Conservation (phyloP, 2,113 vertebrate species). For the Eulemur rufifrons region DNA sequence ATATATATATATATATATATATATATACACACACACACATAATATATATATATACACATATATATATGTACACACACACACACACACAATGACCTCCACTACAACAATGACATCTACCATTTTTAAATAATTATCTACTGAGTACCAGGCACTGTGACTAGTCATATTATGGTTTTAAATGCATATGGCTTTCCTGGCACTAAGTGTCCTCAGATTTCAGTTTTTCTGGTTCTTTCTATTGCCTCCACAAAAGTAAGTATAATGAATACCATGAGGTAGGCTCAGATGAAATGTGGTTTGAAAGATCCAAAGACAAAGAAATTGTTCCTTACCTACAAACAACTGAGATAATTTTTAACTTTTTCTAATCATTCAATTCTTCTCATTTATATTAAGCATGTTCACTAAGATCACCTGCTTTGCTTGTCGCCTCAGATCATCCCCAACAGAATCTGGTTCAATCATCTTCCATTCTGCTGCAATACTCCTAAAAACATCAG, state of each 20-base stretch:
- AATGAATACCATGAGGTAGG: not conserved
- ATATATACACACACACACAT: not conserved
- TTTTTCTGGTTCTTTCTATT: not conserved
- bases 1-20: not conserved
- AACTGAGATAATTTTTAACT: not conserved
- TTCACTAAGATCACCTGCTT: slow-evolving; percentile 90
- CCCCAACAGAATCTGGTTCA: slow-evolving; percentile 87
- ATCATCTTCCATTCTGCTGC: slow-evolving; percentile 97
- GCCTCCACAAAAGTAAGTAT: not conserved
- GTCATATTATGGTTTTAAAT: not conserved
- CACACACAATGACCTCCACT: not conserved
- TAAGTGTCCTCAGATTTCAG: not conserved
- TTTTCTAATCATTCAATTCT: not conserved
- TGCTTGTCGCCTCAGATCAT: slow-evolving; percentile 92
- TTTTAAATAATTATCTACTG: not conserved
- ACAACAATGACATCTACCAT: not conserved
- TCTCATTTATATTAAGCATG: not conserved
- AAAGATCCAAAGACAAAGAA: slow-evolving; percentile 20
- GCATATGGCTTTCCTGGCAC: not conserved
- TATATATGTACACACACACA: not conserved
- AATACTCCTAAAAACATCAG: slow-evolving; percentile 95
- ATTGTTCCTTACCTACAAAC: not conserved
- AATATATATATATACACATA: not conserved
- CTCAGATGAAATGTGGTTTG: not conserved
- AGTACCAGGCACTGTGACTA: not conserved